These are phyloP conservation scores for Florisuga fusca DNA, from an alignment of 2,797 vertebrate species.

Conservation along the genomic window DNA sequence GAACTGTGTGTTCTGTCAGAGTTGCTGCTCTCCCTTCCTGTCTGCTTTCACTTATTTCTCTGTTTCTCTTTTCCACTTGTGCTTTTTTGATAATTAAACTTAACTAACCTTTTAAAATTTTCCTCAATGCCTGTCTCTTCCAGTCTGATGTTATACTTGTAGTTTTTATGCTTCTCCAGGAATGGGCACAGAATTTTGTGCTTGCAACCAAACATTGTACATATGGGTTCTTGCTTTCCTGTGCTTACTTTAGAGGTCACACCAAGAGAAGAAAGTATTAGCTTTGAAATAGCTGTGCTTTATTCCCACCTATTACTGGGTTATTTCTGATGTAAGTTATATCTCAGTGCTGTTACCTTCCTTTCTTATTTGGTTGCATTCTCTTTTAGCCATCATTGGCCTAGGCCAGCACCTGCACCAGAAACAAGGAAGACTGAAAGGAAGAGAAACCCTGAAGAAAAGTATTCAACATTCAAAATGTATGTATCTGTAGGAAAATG, in stretches of 20 bases:
- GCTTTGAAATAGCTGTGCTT: not conserved
- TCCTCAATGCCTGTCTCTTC: not conserved
- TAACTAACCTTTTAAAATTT: not conserved
- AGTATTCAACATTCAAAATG: not conserved
- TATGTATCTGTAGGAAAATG: not conserved
- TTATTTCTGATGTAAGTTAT: not conserved
- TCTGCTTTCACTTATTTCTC: not conserved
- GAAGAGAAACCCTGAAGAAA: not conserved
- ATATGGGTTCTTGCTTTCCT: rapidly evolving
- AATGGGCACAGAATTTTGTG: not conserved
- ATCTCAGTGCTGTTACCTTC: not conserved
- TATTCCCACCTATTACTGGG: not conserved
- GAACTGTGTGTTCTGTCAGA: not conserved
- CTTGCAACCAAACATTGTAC: rapidly evolving
- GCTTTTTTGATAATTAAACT: not conserved
- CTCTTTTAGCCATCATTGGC: not conserved
- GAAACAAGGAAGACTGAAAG: not conserved
- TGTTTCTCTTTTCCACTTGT: not conserved
- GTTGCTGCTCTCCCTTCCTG: not conserved
- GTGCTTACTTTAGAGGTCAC: not conserved
- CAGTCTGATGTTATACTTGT: not conserved
- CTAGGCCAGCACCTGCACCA: not conserved
- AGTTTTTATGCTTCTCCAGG: not conserved
- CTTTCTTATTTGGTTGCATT: not conserved
- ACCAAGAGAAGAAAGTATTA: not conserved